phyloP scores from a whole-genome alignment of 1,140 invertebrate species.

The Formica selysi region DNA sequence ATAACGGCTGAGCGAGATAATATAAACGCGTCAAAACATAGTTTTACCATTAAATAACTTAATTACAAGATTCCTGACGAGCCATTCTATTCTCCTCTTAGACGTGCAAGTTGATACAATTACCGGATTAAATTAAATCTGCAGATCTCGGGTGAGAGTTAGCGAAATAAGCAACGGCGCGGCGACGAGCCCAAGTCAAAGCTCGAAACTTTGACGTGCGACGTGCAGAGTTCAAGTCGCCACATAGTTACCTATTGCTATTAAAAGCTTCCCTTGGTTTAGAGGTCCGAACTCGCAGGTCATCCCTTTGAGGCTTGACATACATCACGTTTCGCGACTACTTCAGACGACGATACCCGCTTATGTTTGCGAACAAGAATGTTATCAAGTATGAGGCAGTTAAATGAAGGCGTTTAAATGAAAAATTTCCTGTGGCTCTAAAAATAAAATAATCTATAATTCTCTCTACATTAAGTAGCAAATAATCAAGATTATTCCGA shows the following conservation, averaged over 20 bases:
- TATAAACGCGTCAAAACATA: background rate
- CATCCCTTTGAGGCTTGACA: slow-evolving; percentile 32
- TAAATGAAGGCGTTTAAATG: background rate
- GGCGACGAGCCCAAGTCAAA: slow-evolving; percentile 22
- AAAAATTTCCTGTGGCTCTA: background rate
- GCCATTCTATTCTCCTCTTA: background rate
- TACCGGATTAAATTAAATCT: slow-evolving; percentile 56
- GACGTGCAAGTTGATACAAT: slow-evolving; percentile 34
- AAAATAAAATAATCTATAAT: background rate
- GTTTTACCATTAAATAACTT: slow-evolving; percentile 30
- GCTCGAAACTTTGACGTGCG: slow-evolving; percentile 29
- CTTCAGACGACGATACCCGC: background rate
- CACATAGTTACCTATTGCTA: slow-evolving; percentile 39
- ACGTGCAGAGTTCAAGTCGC: slow-evolving; percentile 39
- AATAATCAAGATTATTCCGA: background rate
- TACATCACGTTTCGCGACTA: background rate
- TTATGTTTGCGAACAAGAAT: slow-evolving; percentile 37
- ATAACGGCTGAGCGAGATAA: background rate
- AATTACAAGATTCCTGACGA: slow-evolving; percentile 37
- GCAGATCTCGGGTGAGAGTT: slow-evolving; percentile 20
- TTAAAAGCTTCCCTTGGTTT: slow-evolving; percentile 42
- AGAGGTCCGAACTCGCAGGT: background rate
- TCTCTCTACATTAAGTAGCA: background rate
- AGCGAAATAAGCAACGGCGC: slow-evolving; percentile 38
- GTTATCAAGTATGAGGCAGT: background rate